Percentiles rank a stretch among this genome's conserved stretches.
phyloP scores from a whole-genome alignment of 2,113 vertebrate species.

The Megaceryle torquata region DNA sequence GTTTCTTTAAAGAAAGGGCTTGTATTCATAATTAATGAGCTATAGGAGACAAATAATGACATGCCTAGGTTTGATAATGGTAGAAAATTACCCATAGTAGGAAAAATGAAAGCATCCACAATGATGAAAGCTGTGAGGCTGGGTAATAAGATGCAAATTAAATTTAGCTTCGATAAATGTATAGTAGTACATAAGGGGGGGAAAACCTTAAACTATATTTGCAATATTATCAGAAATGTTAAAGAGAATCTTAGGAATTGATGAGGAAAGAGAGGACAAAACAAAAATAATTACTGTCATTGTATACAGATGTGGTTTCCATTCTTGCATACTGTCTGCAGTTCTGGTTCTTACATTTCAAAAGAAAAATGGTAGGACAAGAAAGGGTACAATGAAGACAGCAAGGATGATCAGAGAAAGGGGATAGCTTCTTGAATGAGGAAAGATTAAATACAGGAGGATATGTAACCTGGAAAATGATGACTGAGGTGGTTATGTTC shows the following conservation, averaged over 20 bases:
- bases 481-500: background rate
- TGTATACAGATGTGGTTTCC: background rate
- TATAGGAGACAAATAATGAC: conserved; percentile 13
- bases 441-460: background rate
- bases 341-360: background rate
- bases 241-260: background rate
- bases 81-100: background rate
- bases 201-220: background rate
- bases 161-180: background rate
- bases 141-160: background rate
- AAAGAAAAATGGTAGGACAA: background rate
- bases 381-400: background rate
- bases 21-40: conserved; percentile 28
- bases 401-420: background rate
- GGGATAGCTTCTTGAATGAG: background rate
- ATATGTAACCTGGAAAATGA: background rate
- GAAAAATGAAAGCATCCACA: conserved; percentile 1
- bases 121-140: conserved; percentile 2
- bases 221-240: background rate
- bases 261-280: background rate
- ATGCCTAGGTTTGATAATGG: background rate
- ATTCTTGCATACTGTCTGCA: background rate
- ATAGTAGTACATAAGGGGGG: fast-evolving
- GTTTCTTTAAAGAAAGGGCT: conserved; percentile 16
- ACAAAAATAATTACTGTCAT: background rate